Base-by-base conservation (phyloP, 2,797 vertebrate species). In the Etheostoma perlongum region DNA sequence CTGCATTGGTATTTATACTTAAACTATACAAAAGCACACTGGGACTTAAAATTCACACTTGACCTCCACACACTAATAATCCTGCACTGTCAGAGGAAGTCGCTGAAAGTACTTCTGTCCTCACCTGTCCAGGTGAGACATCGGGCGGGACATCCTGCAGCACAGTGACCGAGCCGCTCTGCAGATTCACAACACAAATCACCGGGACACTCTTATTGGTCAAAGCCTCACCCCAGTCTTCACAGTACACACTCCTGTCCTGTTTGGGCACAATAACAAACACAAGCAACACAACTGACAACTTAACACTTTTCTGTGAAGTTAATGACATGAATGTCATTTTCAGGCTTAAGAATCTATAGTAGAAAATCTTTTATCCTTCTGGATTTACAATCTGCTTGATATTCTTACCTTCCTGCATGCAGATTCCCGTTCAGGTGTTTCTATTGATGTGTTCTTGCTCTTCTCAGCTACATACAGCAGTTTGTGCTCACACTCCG, bases 191-290 rank as follows among this genome's bases (percentile, higher is more conserved):
- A 76, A 92, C 88, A 83, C 93, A 95, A 18, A 96, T 72, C 21
- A 91, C 93, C 0, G 95, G 93, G 58, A 74, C 25, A 40, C 93
- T 95, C 89, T 90, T 94, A 77, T 83, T 82, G 80, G 87, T 81
- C 75, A 96, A 86, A 55, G 86, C 91, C 78, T 96, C 95, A 0
- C 95, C 95, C 95, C 95, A 96, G 87, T 96, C 95, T 53, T 95
- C 95, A 66, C 85, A 63, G 84, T 95, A 95, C 63, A 95, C 84
- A 67, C 76, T 94, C 68, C 82, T 89, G 83, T 95, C 93, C 94
- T 96, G 70, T 21, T 78, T 7, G 30, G 6, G 12, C 19, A 67
- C 57, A 68, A 33, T 4, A 19, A 63, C 21, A 72, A 66, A 71
- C 13, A 66, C 40, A n/a, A 1, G 0, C 14, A 42, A 58, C 36